Percentiles rank a stretch among this genome's conserved stretches.
These are phyloP conservation scores for Diglossa cyanea DNA, from an alignment of 2,797 vertebrate genomes.

Conservation along the genomic window DNA sequence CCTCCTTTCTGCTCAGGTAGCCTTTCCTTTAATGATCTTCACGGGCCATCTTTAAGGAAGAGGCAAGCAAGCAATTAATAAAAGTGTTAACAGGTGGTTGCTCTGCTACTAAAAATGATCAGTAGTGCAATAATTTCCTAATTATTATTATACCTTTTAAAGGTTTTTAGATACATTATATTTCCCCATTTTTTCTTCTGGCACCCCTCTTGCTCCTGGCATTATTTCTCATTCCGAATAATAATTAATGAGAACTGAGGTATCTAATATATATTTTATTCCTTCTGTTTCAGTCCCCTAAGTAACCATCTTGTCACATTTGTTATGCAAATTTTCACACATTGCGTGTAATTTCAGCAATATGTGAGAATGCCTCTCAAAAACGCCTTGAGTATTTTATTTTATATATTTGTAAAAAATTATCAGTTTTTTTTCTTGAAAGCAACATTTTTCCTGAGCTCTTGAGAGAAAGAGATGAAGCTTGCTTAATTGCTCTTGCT, in stretches of 20 bases:
- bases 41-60: constrained; percentile 18
- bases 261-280: constrained; percentile 73
- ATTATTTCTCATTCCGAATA: constrained; percentile 69
- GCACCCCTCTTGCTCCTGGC: constrained; percentile 62
- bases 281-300: constrained; percentile 74
- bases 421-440: constrained; percentile 54
- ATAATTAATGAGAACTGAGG: constrained; percentile 72
- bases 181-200: constrained; percentile 57
- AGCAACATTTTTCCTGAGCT: constrained; percentile 46
- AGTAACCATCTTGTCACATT: constrained; percentile 77
- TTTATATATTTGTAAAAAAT: constrained; percentile 57
- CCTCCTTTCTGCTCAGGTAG: background rate
- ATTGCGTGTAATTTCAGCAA: constrained; percentile 68
- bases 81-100: constrained; percentile 70
- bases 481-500: constrained; percentile 57
- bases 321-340: constrained; percentile 75
- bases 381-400: constrained; percentile 68
- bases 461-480: constrained; percentile 65
- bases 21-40: constrained; percentile 49
- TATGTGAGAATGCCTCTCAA: constrained; percentile 64
- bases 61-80: constrained; percentile 61
- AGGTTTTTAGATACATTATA: constrained; percentile 70
- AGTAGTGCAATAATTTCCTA: constrained; percentile 72
- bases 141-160: constrained; percentile 73
- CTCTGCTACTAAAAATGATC: constrained; percentile 60